Percentiles rank a stretch among this genome's conserved stretches.
Evolutionary conservation across 2,113 vertebrate genomes (phyloP).

Genomic region (Chlorodrepanis virens): DNA sequence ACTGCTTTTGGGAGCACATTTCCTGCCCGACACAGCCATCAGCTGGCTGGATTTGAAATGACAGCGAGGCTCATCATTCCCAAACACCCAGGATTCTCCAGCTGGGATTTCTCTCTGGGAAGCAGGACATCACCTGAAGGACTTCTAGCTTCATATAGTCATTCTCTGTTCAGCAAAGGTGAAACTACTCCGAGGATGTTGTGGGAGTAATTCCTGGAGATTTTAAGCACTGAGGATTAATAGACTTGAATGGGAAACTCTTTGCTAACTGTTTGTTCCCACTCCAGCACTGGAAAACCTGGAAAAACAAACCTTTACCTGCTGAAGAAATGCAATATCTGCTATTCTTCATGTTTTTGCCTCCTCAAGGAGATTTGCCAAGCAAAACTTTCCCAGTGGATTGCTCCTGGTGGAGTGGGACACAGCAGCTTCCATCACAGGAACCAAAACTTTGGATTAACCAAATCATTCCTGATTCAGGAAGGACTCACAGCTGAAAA

Average conservation of each 20-base stretch:
- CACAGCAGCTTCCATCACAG: background rate
- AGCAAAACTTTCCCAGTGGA: background rate
- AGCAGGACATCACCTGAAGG: background rate
- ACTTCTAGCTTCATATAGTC: background rate
- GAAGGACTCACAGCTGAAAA: background rate
- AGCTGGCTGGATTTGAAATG: constrained; percentile 30
- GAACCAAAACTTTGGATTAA: background rate
- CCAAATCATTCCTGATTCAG: background rate
- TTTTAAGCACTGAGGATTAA: background rate
- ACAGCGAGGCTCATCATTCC: background rate
- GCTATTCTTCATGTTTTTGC: background rate
- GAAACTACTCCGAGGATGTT: background rate
- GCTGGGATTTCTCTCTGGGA: background rate
- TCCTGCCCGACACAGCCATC: constrained; percentile 40
- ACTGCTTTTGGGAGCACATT: background rate
- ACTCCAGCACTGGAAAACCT: background rate
- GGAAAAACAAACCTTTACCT: background rate
- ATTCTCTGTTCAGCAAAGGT: background rate
- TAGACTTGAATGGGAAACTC: background rate
- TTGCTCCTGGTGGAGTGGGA: background rate
- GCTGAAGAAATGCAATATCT: background rate
- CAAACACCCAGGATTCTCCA: no score
- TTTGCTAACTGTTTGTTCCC: background rate
- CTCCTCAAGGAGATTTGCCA: background rate
- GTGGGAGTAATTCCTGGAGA: background rate